phyloP scores from a whole-genome alignment of 2,797 vertebrate species.

The Tiaroga cobitis region DNA sequence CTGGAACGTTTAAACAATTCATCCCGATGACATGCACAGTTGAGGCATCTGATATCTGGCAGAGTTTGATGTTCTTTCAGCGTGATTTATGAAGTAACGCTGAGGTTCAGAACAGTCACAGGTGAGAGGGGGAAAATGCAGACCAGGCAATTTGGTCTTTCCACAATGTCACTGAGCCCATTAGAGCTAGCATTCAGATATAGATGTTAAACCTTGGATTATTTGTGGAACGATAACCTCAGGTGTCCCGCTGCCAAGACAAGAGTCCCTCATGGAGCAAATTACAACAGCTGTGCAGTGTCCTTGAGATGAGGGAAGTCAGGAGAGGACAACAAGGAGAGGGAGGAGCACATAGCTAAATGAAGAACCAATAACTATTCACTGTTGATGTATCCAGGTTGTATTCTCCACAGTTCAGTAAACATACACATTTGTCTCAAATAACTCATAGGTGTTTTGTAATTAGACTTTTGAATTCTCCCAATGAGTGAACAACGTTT shows the following conservation, averaged over 20 bases:
- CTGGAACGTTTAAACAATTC: conserved; percentile 2
- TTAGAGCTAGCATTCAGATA: conserved; percentile 59
- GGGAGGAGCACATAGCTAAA: not conserved
- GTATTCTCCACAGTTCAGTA: not conserved
- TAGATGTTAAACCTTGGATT: conserved; percentile 66
- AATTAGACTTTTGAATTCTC: not conserved
- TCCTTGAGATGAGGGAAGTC: conserved; percentile 60
- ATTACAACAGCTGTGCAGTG: conserved; percentile 65
- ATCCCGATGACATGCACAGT: conserved; percentile 5
- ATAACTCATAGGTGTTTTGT: not conserved
- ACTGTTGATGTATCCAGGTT: not conserved
- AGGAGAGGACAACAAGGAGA: conserved; percentile 14
- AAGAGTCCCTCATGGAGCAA: conserved; percentile 65
- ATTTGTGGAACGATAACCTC: conserved; percentile 68
- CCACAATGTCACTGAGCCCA: conserved; percentile 58
- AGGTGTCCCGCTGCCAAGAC: conserved; percentile 67
- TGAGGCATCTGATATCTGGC: conserved; percentile 40
- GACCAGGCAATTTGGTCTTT: conserved; percentile 47
- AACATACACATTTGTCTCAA: not conserved
- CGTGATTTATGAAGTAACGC: conserved; percentile 44
- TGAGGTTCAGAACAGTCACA: conserved; percentile 45
- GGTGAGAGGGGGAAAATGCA: conserved; percentile 22
- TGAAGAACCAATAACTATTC: conserved; percentile 13
- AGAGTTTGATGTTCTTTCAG: conserved; percentile 9
- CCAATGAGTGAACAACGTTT: not conserved